Percentiles rank a stretch among this genome's conserved stretches.
phyloP scores from a whole-genome alignment of 2,113 vertebrate genomes.

The Thalassoma bifasciatum region DNA sequence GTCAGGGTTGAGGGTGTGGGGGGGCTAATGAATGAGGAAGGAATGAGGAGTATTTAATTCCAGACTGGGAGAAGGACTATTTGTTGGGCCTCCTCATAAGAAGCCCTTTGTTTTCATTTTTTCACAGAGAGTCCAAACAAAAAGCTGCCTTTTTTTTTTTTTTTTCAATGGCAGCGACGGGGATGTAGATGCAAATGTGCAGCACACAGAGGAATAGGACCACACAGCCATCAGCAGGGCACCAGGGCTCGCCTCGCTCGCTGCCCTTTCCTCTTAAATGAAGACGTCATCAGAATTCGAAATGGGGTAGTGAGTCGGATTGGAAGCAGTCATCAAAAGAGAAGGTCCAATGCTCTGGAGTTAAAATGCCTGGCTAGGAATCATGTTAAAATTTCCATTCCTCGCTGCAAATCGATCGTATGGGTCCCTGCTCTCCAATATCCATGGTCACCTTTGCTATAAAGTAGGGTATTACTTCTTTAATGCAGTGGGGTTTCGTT shows the following conservation, averaged over 20 bases:
- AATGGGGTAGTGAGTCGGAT: constrained; percentile 40
- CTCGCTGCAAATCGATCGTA: constrained; percentile 73
- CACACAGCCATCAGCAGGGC: constrained; percentile 46
- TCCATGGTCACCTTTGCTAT: constrained; percentile 76
- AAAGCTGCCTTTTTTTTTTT: constrained; percentile 26
- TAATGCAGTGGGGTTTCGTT: constrained; percentile 61
- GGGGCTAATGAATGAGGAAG: constrained; percentile 69
- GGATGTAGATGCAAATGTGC: constrained; percentile 71
- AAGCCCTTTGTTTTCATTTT: constrained; percentile 71
- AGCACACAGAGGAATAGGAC: constrained; percentile 51
- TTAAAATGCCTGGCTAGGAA: constrained; percentile 67
- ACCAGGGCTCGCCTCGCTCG: not conserved
- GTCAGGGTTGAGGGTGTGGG: constrained; percentile 46
- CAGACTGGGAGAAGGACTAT: constrained; percentile 57
- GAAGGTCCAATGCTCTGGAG: constrained; percentile 47
- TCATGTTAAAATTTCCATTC: constrained; percentile 72
- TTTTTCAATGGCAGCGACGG: constrained; percentile 28
- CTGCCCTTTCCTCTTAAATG: constrained; percentile 39
- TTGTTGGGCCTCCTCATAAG: constrained; percentile 67
- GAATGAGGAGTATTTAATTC: constrained; percentile 75
- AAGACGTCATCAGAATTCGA: constrained; percentile 58
- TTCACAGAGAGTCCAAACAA: constrained; percentile 58
- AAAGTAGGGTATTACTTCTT: constrained; percentile 70
- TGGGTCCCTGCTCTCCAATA: constrained; percentile 69
- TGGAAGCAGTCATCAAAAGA: constrained; percentile 67